Evolutionary conservation across 1,140 invertebrate genomes (phyloP), one percentile per base, ranked within the genome.

Genomic region (Anastatus disparis): DNA sequence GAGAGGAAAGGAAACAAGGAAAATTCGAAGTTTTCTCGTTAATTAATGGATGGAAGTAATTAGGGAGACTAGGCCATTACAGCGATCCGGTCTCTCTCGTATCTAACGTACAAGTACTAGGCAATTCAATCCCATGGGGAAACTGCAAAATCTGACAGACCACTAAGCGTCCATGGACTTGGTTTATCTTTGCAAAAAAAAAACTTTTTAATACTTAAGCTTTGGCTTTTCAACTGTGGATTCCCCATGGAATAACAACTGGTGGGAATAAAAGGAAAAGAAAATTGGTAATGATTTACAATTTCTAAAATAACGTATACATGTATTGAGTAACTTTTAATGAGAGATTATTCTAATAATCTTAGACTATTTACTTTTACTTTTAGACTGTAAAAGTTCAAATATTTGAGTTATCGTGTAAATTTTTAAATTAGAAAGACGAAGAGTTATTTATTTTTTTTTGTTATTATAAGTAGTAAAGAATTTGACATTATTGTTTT

Each of bases 41-140:
- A 74, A 76, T 76, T 72, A 76, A 76, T 73, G 70, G 70, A 72
- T 66, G 63, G 50, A 72, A 72, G 64, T 74, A 74, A 76, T 76
- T 72, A 76, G 59, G 29, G 56, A 40, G 15, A 35, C 50, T 50
- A 56, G 46, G 69, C 38, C 42, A 27, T 12, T 62, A 24, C 27
- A 55, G 15, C 6, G 42, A 46, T 40, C 26, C 12, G 38, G n/a
- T n/a, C n/a, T n/a, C n/a, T n/a, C n/a, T 10, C 48, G 48, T 12
- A 24, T 22, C 3, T 8, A 27, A n/a, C 26, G 27, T n/a, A n/a
- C n/a, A n/a, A n/a, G n/a, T n/a, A n/a, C 10, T 6, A 24, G 17
- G 35, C 31, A 31, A 17, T 62, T 46, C 24, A 44, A 44, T 48
- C 24, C 59, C 42, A 17, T 3, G 59, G 26, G 42, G n/a, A n/a